Evolutionary conservation across 2,888 invertebrate genomes (phyloP).

Genomic region (Sthenelais limicola): DNA sequence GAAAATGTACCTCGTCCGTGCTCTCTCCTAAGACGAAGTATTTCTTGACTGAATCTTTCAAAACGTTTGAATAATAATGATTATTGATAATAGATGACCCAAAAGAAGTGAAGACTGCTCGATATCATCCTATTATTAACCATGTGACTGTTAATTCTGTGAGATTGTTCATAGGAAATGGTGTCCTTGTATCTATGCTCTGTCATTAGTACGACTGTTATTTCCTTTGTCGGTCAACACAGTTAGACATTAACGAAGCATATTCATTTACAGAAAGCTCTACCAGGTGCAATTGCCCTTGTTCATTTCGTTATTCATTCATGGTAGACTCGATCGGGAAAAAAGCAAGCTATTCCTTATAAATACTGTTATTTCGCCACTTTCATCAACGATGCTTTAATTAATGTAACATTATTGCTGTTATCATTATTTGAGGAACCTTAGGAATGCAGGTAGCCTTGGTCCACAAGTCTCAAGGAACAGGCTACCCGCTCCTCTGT

Average conservation of each 20-base stretch:
- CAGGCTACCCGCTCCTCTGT: neutral
- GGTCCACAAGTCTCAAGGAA: too few species aligned
- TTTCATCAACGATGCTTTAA: constrained; percentile 29
- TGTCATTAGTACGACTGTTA: constrained; percentile 15
- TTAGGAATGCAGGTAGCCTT: constrained; percentile 10
- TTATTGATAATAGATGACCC: too few species aligned
- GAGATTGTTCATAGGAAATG: constrained; percentile 28
- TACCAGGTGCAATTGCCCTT: too few species aligned
- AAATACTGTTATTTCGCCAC: too few species aligned
- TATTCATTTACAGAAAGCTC: constrained; percentile 26
- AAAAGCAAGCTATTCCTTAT: too few species aligned
- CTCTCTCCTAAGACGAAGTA: too few species aligned
- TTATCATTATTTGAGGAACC: constrained; percentile 12
- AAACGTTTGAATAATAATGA: too few species aligned
- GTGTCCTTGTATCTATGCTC: constrained; percentile 24
- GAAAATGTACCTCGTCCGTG: too few species aligned
- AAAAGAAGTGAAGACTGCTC: constrained; percentile 2
- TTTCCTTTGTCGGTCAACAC: constrained; percentile 25
- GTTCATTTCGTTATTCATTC: too few species aligned
- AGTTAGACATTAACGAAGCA: too few species aligned
- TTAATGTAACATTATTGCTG: constrained; percentile 17
- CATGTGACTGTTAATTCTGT: constrained; percentile 17
- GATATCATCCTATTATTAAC: neutral
- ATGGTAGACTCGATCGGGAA: too few species aligned
- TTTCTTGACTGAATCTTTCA: too few species aligned